Evolutionary conservation across 1,140 invertebrate species (phyloP).

Genomic region (Littorina saxatilis): DNA sequence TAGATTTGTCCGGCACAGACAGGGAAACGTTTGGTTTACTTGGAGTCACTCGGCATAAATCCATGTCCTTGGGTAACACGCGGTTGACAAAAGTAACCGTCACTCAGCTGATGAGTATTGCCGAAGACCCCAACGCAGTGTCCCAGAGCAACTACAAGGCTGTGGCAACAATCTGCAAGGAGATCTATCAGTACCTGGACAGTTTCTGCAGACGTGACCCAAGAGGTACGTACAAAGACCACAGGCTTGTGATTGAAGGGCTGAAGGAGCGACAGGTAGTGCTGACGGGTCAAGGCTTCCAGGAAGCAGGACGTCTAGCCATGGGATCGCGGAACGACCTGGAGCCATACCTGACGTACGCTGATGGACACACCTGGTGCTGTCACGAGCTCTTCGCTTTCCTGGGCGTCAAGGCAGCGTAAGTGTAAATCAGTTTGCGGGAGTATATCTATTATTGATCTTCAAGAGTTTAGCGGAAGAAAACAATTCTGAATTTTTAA

Average conservation of each 20-base stretch:
- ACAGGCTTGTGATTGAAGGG: not conserved
- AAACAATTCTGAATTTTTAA: too few species aligned
- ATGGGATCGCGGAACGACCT: conserved; percentile 37
- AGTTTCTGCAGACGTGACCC: not conserved
- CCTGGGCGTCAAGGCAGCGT: conserved; percentile 18
- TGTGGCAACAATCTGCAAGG: not conserved
- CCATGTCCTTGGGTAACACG: too few species aligned
- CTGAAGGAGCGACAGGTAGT: conserved; percentile 10
- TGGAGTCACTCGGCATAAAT: not conserved
- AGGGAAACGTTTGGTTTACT: not conserved
- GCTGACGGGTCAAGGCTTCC: conserved; percentile 33
- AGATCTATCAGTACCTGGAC: conserved; percentile 20
- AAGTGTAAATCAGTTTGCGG: too few species aligned
- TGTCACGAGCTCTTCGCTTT: conserved; percentile 22
- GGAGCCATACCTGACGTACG: conserved; percentile 48
- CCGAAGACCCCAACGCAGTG: not conserved
- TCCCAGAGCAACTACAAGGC: not conserved
- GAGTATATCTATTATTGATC: too few species aligned
- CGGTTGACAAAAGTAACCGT: not conserved
- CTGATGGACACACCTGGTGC: not conserved
- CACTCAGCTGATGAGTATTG: not conserved
- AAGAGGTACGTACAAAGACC: not conserved
- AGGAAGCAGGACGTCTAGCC: conserved; percentile 40
- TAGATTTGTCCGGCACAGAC: not conserved
- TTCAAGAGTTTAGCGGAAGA: too few species aligned